Base-by-base conservation (phyloP, 2,888 invertebrate species). In the Thera obeliscata region DNA sequence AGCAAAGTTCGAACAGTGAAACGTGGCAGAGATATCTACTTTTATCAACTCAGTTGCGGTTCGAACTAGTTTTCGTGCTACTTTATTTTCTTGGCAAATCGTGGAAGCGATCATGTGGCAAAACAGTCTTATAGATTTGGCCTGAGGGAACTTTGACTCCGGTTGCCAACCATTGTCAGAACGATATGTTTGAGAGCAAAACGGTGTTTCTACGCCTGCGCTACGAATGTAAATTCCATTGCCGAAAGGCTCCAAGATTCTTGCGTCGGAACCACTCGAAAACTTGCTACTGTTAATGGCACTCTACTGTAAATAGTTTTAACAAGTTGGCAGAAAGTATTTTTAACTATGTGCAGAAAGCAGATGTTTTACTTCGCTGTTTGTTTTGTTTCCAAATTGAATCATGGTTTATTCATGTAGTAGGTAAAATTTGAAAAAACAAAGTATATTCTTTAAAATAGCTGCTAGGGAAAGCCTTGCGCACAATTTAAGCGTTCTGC, bases 61-160 rank as follows among this genome's bases (percentile, higher is more conserved):
- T 74, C 79, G 76, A 84, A 86, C 81, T 84, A 87, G 87, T 89
- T 88, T 85, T 77, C 81, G 80, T 86, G 87, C 86, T 82, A 87
- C 88, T 90, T 87, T 89, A 91, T 91, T 90, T 90, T 90, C 90
- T 91, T 91, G 90, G 88, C 88, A 89, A 90, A 91, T 90, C 89
- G 89, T 88, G 85, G 86, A 91, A 89, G 88, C 90, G 91, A 91
- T 93, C 93, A 91, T 90, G 92, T 92, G 91, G 91, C 90, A 91
- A 91, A 91, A 91, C 86, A 90, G 86, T 88, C 89, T 90, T 91
- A 91, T 90, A 87, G 90, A 90, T 92, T 91, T 90, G 83, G 90
- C 92, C 90, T 84, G 80, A 76, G 87, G 91, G 85, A 92, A 92
- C 87, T 92, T 89, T 91, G 91, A 90, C 91, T 91, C 83, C 83